Evolutionary conservation across 1,140 invertebrate genomes (phyloP).

Genomic region (Drosophila busckii): DNA sequence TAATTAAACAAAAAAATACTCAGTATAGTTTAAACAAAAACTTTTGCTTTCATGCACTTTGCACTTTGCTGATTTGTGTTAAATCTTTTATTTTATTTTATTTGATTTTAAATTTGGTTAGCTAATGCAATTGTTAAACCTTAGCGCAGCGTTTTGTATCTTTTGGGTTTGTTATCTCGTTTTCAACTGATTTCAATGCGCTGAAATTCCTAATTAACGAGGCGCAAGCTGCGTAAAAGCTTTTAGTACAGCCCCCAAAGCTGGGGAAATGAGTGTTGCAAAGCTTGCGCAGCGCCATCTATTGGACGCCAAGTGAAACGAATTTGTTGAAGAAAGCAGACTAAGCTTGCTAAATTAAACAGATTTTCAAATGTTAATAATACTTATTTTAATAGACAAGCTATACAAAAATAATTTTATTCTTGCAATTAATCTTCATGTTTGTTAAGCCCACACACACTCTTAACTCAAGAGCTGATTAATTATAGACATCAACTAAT

Average conservation of each 20-base stretch:
- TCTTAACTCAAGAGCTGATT: constrained; percentile 29
- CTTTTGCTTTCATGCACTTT: constrained; percentile 23
- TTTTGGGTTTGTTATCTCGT: constrained; percentile 73
- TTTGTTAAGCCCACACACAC: no score
- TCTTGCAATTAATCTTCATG: no score
- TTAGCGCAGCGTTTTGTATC: constrained; percentile 50
- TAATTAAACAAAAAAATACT: no score
- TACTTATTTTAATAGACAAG: no score
- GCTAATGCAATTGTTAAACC: constrained; percentile 18
- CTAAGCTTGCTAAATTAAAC: no score
- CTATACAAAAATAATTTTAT: no score
- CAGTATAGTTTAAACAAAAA: no score
- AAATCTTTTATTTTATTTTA: constrained; percentile 30
- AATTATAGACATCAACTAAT: constrained; percentile 68
- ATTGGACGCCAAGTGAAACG: background rate
- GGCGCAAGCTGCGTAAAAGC: constrained; percentile 38
- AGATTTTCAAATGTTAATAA: no score
- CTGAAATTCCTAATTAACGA: constrained; percentile 68
- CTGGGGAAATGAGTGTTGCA: constrained; percentile 27
- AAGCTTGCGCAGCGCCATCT: constrained; percentile 22
- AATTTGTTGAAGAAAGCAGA: no score
- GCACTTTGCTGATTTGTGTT: constrained; percentile 22
- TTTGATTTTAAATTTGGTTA: constrained; percentile 14
- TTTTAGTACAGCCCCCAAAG: constrained; percentile 52
- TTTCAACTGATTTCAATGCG: constrained; percentile 70